Evolutionary conservation across 2,113 vertebrate genomes (phyloP).

Genomic region (Propithecus coquereli): DNA sequence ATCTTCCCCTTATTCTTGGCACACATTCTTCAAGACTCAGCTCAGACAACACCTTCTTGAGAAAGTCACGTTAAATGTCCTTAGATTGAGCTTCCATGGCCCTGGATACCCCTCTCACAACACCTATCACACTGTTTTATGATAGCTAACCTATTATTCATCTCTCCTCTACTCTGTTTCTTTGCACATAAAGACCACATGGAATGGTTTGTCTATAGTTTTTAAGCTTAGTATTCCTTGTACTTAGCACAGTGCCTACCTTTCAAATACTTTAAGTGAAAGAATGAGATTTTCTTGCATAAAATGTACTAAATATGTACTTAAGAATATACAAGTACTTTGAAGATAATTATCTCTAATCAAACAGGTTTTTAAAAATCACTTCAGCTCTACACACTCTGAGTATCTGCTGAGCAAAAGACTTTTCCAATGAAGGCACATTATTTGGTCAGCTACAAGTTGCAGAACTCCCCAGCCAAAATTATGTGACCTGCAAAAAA

Average conservation of each 20-base stretch:
- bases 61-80: background rate
- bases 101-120: background rate
- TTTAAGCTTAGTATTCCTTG: too few relatives aligned
- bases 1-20: background rate
- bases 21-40: conserved; percentile 2
- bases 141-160: background rate
- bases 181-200: background rate
- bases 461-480: conserved; percentile 26
- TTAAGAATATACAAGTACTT: background rate
- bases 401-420: conserved; percentile 53
- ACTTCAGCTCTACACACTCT: background rate
- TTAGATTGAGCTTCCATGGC: background rate
- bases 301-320: conserved; percentile 13
- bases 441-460: conserved; percentile 60
- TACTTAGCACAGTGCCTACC: background rate
- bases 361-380: conserved; percentile 37
- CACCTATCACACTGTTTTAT: background rate
- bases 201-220: background rate
- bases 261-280: conserved; percentile 34
- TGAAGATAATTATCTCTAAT: conserved; percentile 13
- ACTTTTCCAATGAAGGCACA: conserved; percentile 47
- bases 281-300: conserved; percentile 8
- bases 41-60: background rate
- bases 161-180: background rate
- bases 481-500: conserved; percentile 71